A percentile compares a stretch with the other conserved stretches of the same genome.
Evolutionary conservation across 2,113 vertebrate genomes (phyloP).

Genomic region (Notothenia rossii): DNA sequence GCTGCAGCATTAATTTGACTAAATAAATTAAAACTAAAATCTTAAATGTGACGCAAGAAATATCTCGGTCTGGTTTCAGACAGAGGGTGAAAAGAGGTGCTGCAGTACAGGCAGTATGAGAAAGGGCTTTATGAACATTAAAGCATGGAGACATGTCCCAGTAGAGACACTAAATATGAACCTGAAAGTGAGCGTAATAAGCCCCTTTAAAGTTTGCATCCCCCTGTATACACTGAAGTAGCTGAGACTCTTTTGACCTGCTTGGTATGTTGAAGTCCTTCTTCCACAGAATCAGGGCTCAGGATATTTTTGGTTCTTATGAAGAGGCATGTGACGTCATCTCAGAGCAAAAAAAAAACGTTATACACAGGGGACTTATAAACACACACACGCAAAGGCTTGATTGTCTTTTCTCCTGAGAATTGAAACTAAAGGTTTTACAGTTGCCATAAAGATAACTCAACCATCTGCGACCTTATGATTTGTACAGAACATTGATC

Average conservation of each 20-base stretch:
- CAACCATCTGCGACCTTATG: background rate
- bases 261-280: background rate
- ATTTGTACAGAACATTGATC: conserved; percentile 13
- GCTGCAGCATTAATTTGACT: background rate
- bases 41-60: too few relatives aligned
- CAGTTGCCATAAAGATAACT: conserved; percentile 58
- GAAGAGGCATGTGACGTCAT: background rate
- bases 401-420: background rate
- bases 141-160: too few relatives aligned
- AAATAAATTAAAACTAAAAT: background rate
- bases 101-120: too few relatives aligned
- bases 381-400: background rate
- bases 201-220: background rate
- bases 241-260: conserved; percentile 17
- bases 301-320: background rate
- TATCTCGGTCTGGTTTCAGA: too few relatives aligned
- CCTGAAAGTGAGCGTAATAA: too few relatives aligned
- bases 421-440: conserved; percentile 56
- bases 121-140: too few relatives aligned
- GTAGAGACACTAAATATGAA: too few relatives aligned
- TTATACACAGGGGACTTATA: background rate
- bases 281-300: conserved; percentile 2
- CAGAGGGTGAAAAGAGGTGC: too few relatives aligned
- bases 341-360: conserved; percentile 8
- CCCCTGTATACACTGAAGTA: background rate